These are phyloP conservation scores for Tanypteryx hageni DNA, from an alignment of 2,888 invertebrate species.

Conservation along the genomic window DNA sequence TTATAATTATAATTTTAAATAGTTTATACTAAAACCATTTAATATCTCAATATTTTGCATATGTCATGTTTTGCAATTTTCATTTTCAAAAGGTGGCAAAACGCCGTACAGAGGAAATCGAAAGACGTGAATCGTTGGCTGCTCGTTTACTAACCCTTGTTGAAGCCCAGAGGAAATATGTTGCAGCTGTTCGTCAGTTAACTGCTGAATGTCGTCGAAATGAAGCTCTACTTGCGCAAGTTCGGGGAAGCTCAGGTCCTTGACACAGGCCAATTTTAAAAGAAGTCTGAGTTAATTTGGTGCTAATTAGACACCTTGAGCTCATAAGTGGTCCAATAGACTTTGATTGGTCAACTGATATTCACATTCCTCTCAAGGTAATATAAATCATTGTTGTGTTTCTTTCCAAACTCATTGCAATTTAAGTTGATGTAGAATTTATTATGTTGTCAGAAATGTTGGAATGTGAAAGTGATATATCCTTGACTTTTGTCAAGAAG, in stretches of 20 bases:
- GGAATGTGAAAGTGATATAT: slow-evolving; percentile 23
- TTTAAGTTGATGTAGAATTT: slow-evolving; percentile 11
- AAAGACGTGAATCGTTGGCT: slow-evolving; percentile 82
- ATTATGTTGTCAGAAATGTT: slow-evolving; percentile 13
- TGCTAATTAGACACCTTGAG: slow-evolving; percentile 39
- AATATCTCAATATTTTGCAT: too few species aligned
- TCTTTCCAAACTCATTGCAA: slow-evolving; percentile 10
- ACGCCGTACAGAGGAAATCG: slow-evolving; percentile 82
- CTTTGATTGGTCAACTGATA: slow-evolving; percentile 21
- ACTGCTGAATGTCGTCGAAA: slow-evolving; percentile 85
- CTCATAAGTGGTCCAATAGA: slow-evolving; percentile 56
- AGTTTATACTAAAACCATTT: too few species aligned
- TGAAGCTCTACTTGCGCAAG: slow-evolving; percentile 78
- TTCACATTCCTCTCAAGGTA: slow-evolving; percentile 37
- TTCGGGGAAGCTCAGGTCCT: slow-evolving; percentile 68
- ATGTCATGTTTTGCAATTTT: not conserved
- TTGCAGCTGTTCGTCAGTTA: slow-evolving; percentile 85
- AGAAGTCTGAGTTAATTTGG: slow-evolving; percentile 53
- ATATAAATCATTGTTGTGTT: slow-evolving; percentile 24
- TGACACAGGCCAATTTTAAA: slow-evolving; percentile 60
- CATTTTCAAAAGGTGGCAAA: slow-evolving; percentile 75
- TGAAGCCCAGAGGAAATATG: slow-evolving; percentile 87
- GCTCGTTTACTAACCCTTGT: slow-evolving; percentile 79
- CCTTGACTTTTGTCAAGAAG: slow-evolving; percentile 48
- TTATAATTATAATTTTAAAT: too few species aligned